Percentiles rank a stretch among this genome's conserved stretches.
phyloP scores from a whole-genome alignment of 1,140 invertebrate genomes.

The Drosophila ohnishii region DNA sequence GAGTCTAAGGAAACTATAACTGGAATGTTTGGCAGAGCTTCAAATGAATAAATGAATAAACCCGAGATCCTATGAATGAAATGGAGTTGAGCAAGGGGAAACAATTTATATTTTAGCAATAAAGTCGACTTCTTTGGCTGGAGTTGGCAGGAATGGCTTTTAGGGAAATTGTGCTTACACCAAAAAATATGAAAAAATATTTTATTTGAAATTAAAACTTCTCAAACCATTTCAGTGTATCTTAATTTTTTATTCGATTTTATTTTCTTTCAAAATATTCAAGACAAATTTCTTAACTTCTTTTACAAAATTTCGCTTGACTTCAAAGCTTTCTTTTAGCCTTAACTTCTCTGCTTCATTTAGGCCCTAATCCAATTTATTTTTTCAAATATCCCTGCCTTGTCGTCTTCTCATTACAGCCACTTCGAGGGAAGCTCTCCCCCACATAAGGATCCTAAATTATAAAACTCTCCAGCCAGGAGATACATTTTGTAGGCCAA shows the following conservation, averaged over 20 bases:
- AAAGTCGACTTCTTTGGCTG: not conserved
- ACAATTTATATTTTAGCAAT: not conserved
- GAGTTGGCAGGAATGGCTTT: constrained; percentile 31
- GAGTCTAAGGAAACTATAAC: constrained; percentile 29
- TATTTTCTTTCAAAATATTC: not conserved
- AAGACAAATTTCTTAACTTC: not conserved
- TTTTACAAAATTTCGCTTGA: not conserved
- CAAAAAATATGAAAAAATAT: not conserved
- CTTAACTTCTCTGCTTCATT: constrained; percentile 3
- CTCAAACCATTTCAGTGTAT: not conserved
- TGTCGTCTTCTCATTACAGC: not conserved
- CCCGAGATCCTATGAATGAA: constrained; percentile 41
- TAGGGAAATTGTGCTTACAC: not conserved
- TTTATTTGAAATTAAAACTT: not conserved
- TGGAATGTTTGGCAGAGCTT: constrained; percentile 47
- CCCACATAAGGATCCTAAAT: constrained; percentile 5
- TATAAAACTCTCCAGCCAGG: constrained; percentile 11
- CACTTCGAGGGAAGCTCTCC: not conserved
- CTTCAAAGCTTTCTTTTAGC: not conserved
- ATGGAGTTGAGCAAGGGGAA: constrained; percentile 26
- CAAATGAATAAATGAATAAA: constrained; percentile 72
- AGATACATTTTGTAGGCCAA: constrained; percentile 58
- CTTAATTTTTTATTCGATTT: not conserved
- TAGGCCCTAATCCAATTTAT: constrained; percentile 17
- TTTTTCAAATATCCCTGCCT: not conserved